Conservation (phyloP, 2,888 invertebrate genomes). For the Lithophane semibrunnea region DNA sequence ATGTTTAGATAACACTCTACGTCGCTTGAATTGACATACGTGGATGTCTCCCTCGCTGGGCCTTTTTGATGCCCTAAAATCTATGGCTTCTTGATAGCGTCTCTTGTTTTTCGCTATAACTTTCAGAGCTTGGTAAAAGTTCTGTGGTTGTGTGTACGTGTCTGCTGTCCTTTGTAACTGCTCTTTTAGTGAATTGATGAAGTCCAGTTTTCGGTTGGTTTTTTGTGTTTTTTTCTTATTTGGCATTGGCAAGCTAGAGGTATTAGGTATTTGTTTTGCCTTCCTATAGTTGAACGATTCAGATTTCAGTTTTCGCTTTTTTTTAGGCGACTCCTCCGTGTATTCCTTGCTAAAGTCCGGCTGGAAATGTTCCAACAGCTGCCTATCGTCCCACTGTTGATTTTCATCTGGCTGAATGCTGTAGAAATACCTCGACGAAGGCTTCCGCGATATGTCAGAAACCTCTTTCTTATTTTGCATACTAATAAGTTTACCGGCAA, state of each 20-base stretch:
- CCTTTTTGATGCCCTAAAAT: slow-evolving; percentile 40
- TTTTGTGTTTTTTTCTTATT: slow-evolving; percentile 42
- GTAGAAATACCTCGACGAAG: slow-evolving; percentile 41
- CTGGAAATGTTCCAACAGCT: slow-evolving; percentile 24
- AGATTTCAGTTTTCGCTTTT: slow-evolving; percentile 35
- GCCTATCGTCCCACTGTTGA: slow-evolving; percentile 16
- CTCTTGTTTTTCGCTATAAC: slow-evolving; percentile 77
- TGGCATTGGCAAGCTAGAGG: slow-evolving; percentile 36
- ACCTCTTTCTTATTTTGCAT: slow-evolving; percentile 22
- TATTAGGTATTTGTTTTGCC: slow-evolving; percentile 11
- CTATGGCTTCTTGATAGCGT: slow-evolving; percentile 55
- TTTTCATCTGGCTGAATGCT: slow-evolving; percentile 43
- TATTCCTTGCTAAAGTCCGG: not conserved
- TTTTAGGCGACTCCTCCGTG: not conserved
- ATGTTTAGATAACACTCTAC: slow-evolving; percentile 67
- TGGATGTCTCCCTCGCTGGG: slow-evolving; percentile 26
- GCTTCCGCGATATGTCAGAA: slow-evolving; percentile 14
- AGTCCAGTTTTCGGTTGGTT: slow-evolving; percentile 68
- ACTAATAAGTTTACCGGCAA: slow-evolving; percentile 69
- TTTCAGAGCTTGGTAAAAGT: slow-evolving; percentile 78
- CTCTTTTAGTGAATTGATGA: slow-evolving; percentile 76
- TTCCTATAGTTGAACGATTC: slow-evolving; percentile 63
- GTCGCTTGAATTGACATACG: slow-evolving; percentile 71
- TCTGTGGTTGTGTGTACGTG: slow-evolving; percentile 74
- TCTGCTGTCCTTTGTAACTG: slow-evolving; percentile 70